Base-by-base conservation (phyloP, 2,797 vertebrate genomes). In the Labroides dimidiatus region DNA sequence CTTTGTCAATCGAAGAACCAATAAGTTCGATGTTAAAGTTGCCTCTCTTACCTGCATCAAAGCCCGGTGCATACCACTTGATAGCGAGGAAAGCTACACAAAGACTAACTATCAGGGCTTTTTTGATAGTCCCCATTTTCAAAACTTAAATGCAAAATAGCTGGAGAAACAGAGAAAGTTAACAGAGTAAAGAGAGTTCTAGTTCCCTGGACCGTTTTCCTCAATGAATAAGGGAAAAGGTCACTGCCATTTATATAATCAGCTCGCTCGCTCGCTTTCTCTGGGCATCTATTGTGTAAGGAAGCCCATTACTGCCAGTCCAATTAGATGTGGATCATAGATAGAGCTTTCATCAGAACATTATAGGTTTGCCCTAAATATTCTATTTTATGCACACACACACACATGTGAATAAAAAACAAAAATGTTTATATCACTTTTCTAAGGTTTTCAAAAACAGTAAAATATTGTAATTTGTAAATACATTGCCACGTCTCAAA, bases 21-120 rank as follows among this genome's bases (percentile, higher is more conserved):
- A 11, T 36, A 11, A 19, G 1, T n/a, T 16, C 4, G n/a, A 52
- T 55, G 11, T 14, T 37, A 13, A 10, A 60, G 15, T 1, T 13
- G 6, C 52, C 11, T 20, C 10, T 17, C 86, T 80, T 83, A 93
- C 92, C 92, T 78, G 88, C 44, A 20, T 92, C 48, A 54, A 93
- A 93, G 2, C 64, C 74, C 1, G 90, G 90, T 27, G 44, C 21
- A 50, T n/a, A 88, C 91, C 89, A 93, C 41, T 58, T 86, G 54
- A 78, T 53, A 65, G 89, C 89, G 0, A 93, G 12, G 53, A 76
- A 84, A 48, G 56, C 82, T 27, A 79, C 77, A 59, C 57, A 55
- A 10, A 84, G 0, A 75, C 83, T 81, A 1, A 20, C 72, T 1
- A 92, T 33, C 0, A 89, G 0, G 3, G 88, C 1, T 78, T 89